These are phyloP conservation scores for Panthera tigris DNA, from an alignment of 2,113 vertebrate species.

Conservation along the genomic window DNA sequence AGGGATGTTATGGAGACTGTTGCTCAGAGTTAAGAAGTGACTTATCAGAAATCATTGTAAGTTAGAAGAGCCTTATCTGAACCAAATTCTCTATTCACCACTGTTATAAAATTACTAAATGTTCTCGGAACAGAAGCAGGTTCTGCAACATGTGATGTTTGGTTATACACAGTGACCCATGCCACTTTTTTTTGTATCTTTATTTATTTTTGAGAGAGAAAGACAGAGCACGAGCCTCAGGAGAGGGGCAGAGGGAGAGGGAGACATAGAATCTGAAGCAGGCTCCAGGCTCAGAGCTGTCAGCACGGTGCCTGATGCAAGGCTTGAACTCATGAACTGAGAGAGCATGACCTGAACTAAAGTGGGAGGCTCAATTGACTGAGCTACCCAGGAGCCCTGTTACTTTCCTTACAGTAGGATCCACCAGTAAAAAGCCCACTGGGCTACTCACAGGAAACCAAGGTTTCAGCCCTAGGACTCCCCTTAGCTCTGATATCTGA, in stretches of 20 bases:
- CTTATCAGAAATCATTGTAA: background rate
- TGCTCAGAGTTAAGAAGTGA: background rate
- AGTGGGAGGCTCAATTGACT: too few relatives aligned
- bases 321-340: too few relatives aligned
- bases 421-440: background rate
- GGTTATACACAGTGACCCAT: background rate
- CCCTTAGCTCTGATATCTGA: background rate
- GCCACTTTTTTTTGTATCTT: background rate
- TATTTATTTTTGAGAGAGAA: too few relatives aligned
- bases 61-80: background rate
- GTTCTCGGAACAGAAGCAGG: background rate
- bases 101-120: background rate
- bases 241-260: too few relatives aligned
- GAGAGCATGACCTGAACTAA: too few relatives aligned
- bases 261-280: too few relatives aligned
- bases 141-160: background rate
- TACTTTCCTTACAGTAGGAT: background rate
- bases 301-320: too few relatives aligned
- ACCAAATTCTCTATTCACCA: background rate
- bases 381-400: too few relatives aligned
- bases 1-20: background rate
- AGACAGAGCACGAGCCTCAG: too few relatives aligned
- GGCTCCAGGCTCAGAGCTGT: too few relatives aligned
- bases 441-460: background rate
- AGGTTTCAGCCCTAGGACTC: background rate